phyloP scores from a whole-genome alignment of 2,797 vertebrate species.

The Clarias platycephalus region DNA sequence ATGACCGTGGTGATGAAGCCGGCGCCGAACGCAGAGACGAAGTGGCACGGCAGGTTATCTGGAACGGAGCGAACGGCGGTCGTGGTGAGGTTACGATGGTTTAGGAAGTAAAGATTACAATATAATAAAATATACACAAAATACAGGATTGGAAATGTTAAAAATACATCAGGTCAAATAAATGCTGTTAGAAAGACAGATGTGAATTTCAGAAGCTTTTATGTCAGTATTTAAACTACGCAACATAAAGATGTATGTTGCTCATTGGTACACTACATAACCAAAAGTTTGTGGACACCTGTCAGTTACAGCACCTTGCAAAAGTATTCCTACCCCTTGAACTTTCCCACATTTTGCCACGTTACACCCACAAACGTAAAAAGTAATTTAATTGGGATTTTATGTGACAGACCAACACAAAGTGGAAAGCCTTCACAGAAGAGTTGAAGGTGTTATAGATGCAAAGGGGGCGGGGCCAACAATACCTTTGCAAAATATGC shows the following conservation, averaged over 20 bases:
- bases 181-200: not conserved
- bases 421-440: no score
- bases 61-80: not conserved
- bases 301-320: not conserved
- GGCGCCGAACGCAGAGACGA: constrained; percentile 81
- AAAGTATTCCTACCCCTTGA: no score
- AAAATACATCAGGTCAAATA: not conserved
- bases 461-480: no score
- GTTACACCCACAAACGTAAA: no score
- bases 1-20: constrained; percentile 86
- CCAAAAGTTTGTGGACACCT: not conserved
- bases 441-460: no score
- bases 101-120: not conserved
- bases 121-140: not conserved
- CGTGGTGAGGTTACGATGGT: not conserved
- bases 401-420: no score
- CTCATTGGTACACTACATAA: not conserved
- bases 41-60: constrained; percentile 87
- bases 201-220: not conserved
- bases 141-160: not conserved
- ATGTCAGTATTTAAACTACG: not conserved
- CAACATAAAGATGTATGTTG: not conserved
- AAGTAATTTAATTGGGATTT: no score
- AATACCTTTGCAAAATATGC: not conserved
- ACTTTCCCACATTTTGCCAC: no score